Evolutionary conservation across 2,113 vertebrate genomes (phyloP), one percentile per base, ranked within the genome.

Genomic region (Equus przewalskii): DNA sequence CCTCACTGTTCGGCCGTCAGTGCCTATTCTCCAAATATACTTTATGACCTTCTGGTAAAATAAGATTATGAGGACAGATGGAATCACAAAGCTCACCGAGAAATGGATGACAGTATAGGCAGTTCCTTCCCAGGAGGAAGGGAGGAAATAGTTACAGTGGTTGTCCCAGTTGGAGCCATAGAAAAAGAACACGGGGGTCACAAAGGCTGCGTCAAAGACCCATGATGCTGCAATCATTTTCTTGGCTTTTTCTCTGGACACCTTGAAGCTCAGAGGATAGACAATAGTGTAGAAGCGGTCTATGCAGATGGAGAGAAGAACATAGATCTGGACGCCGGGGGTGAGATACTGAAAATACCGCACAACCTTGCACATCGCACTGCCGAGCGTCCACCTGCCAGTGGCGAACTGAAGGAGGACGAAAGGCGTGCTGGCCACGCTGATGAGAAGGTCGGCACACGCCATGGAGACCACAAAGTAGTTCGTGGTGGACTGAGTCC

Each of bases 381-480:
- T 98, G 1, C 99, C 99, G 8, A 99, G 98, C 0, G 97, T 96
- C 99, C 99, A 99, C 15, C 98, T 95, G 0, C 99, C 99, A 0
- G 97, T 98, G 7, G 97, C 93, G 4, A 99, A 98, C 98, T 99
- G 99, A 15, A 99, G 98, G 93, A 99, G 96, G 22, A 99, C 30
- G 0, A 99, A 99, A 0, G 99, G 99, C 0, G 97, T 97, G 2
- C 99, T 99, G 12, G 98, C 98, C 4, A 99, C 56, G 4, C 99
- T 99, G 96, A 99, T 73, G 46, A 99, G 99, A 11, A 99, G 98
- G 96, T 99, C 99, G 0, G 99, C 99, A 0, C 99, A 99, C 0
- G 99, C 99, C 99, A 99, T 98, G 16, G 99, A 99, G 92, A 99
- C 99, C 84, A 99, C 99, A 16, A 99, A 99, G 95, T 99, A 99